Base-by-base conservation (phyloP, 2,797 vertebrate species). In the Pseudochaenichthys georgianus region DNA sequence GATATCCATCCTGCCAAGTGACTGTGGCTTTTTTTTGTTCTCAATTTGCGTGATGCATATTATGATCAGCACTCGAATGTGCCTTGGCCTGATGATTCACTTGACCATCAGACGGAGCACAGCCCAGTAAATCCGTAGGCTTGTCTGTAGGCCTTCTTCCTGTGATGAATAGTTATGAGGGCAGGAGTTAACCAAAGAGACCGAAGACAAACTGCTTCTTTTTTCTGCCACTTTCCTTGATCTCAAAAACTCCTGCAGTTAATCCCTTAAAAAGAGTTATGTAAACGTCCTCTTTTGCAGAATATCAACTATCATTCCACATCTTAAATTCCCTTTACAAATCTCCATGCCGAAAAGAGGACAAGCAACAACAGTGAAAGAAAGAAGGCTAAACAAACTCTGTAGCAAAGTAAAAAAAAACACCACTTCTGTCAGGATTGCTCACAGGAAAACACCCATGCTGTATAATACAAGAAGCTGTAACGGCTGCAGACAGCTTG, bases 151-250 rank as follows among this genome's bases (percentile, higher is more conserved):
- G 77, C 66, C 77, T 42, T 58, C 69, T 71, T 48, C 43, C 60
- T 46, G n/a, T 70, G 70, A 88, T 82, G 80, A 87, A 89, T 84
- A 89, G 65, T 82, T 70, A 88, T 78, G 69, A 87, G 79, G 58
- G 72, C 71, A 83, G 70, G 57, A 81, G 78, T 73, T 86, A 80
- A 81, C 71, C 70, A 62, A 75, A 77, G 80, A 78, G 77, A 43
- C 58, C 43, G 34, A 64, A 52, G 42, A 76, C n/a, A 15, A 12
- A 61, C 4, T 23, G 12, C 19, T 28, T 60, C 10, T 38, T 48
- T 60, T 17, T 65, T 59, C 43, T 69, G 21, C 21, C 7, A 16
- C 42, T 70, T 72, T 51, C n/a, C 62, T 60, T 74, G 50, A 73
- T 74, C 55, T 64, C 0, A 0, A 70, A 73, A 71, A 61, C 59